phyloP scores from a whole-genome alignment of 2,888 invertebrate genomes.

The Teleogryllus oceanicus region DNA sequence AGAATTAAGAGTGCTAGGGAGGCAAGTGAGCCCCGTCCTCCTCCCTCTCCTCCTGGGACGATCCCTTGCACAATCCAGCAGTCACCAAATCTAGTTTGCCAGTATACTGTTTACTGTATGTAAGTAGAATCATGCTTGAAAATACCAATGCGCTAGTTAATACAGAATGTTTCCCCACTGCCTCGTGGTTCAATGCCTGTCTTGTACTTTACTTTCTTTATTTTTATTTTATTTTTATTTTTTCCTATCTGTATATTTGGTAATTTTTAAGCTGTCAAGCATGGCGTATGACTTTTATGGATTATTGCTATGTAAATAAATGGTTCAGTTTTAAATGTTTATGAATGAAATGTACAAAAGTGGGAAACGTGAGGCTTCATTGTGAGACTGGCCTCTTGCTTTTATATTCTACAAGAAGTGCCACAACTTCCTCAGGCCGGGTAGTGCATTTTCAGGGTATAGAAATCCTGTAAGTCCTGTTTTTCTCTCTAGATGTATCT shows the following conservation, averaged over 20 bases:
- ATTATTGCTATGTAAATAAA: neutral
- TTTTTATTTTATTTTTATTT: no score
- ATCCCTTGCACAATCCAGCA: neutral
- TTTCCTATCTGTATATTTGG: neutral
- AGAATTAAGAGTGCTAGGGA: neutral
- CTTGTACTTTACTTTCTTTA: neutral
- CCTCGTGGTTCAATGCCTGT: slow-evolving; percentile 4
- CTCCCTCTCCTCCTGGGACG: neutral
- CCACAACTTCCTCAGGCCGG: slow-evolving; percentile 18
- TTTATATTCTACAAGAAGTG: neutral
- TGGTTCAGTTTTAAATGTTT: slow-evolving; percentile 18
- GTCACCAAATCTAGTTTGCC: slow-evolving; percentile 2
- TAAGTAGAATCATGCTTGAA: slow-evolving; percentile 2
- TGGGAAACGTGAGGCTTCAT: slow-evolving; percentile 18
- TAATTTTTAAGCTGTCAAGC: neutral
- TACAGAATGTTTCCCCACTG: neutral
- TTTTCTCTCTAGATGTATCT: slow-evolving; percentile 18
- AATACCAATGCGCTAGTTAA: neutral
- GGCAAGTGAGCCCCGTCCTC: neutral
- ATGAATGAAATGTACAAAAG: slow-evolving; percentile 18
- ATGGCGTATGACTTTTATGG: neutral
- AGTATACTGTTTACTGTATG: neutral
- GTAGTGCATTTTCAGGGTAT: slow-evolving; percentile 7
- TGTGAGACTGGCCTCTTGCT: neutral
- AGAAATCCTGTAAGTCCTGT: slow-evolving; percentile 3